Evolutionary conservation across 2,113 vertebrate genomes (phyloP).

Genomic region (Chascanopsetta lugubris): DNA sequence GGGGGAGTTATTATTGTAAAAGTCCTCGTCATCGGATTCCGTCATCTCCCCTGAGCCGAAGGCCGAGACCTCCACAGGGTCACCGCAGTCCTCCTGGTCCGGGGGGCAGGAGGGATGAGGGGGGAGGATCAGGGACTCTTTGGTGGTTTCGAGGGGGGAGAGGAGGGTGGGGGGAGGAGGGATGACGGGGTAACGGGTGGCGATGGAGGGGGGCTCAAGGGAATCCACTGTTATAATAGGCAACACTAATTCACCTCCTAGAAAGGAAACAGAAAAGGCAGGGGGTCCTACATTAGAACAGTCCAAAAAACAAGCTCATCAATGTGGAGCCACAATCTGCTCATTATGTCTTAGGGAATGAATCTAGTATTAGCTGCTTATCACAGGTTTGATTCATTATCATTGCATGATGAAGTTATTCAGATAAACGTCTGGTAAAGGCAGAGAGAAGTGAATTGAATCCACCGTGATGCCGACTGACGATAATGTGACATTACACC

Average conservation of each 20-base stretch:
- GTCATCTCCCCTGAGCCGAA: constrained; percentile 94
- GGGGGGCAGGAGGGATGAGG: constrained; percentile 86
- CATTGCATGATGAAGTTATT: constrained; percentile 76
- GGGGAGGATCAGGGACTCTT: constrained; percentile 86
- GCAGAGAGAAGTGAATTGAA: constrained; percentile 83
- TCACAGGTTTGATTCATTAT: constrained; percentile 22
- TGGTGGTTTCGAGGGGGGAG: constrained; percentile 89
- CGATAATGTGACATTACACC: background rate
- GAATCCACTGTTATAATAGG: constrained; percentile 97
- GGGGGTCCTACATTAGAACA: constrained; percentile 72
- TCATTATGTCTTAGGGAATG: constrained; percentile 39
- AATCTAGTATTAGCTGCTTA: constrained; percentile 27
- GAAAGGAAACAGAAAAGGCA: constrained; percentile 81
- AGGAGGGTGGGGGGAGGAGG: constrained; percentile 91
- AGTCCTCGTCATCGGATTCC: constrained; percentile 94
- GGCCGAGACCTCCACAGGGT: constrained; percentile 91
- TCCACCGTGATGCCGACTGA: constrained; percentile 80
- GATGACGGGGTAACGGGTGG: constrained; percentile 90
- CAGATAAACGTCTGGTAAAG: constrained; percentile 86
- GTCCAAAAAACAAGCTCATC: constrained; percentile 37
- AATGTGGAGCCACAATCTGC: constrained; percentile 44
- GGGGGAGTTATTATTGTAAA: constrained; percentile 92
- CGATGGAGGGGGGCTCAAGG: constrained; percentile 92
- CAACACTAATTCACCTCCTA: constrained; percentile 96
- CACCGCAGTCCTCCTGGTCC: constrained; percentile 93